Base-by-base conservation (phyloP, 2,888 invertebrate species). In the Elegia similella region DNA sequence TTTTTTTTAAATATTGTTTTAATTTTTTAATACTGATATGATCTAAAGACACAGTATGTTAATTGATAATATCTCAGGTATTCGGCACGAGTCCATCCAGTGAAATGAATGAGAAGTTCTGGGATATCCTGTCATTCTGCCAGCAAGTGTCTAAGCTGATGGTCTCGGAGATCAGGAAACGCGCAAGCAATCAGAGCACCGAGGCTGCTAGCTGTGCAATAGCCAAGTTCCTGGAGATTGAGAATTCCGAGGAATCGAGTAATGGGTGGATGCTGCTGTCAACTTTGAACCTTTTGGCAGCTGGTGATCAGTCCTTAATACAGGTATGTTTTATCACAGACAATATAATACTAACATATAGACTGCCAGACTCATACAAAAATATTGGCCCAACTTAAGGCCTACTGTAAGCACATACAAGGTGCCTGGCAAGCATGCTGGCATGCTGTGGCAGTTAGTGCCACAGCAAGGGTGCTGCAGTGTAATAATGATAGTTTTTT, bases 31-130 rank as follows among this genome's bases (percentile, higher is more conserved):
- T n/a, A n/a, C n/a, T n/a, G n/a, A n/a, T n/a, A n/a, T n/a, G n/a
- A 23, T 23, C 5, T 23, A 3, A 23, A 23, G 2, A 23, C 5
- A 2, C 2, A 23, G 23, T 23, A 23, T 5, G 5, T 23, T 23
- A 5, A 3, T 23, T 23, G 23, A 3, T 23, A 2, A 5, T 5
- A 23, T 3, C 5, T 23, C 78, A 98, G 98, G 98, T 98, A 55
- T 98, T 98, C 90, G 97, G 97, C 65, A 94, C 96, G 66, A 96
- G 97, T 80, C 97, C 98, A 59, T 95, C 98, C n/a, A 95, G 95
- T 76, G 98, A 99, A 78, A 97, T 99, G 96, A 97, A 96, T 80
- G 98, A 98, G 81, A 98, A 98, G 85, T 99, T 99, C 91, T 97
- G 98, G 94, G 99, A 99, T 81, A 96, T 98, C 66, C 92, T 98